These are phyloP conservation scores for Merodon equestris DNA, from an alignment of 2,888 invertebrate genomes.

Conservation along the genomic window DNA sequence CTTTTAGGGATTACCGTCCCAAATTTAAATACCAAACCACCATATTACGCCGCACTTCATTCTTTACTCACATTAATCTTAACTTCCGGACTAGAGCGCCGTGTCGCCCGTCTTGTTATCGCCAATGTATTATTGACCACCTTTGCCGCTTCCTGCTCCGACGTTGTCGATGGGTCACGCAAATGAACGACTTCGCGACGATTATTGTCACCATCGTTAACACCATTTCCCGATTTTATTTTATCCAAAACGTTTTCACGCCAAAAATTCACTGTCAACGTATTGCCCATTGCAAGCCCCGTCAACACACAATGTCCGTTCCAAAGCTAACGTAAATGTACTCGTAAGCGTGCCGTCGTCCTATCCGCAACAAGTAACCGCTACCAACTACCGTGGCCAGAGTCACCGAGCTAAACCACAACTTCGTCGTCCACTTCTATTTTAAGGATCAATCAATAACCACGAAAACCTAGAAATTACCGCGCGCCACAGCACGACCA, in stretches of 20 bases:
- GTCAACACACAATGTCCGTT: neutral
- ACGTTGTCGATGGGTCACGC: constrained; percentile 24
- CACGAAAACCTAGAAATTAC: constrained; percentile 61
- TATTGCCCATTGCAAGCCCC: constrained; percentile 57
- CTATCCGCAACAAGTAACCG: constrained; percentile 67
- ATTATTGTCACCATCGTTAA: constrained; percentile 19
- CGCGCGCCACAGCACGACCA: constrained; percentile 24
- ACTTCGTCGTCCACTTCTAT: constrained; percentile 61
- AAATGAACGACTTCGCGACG: constrained; percentile 10
- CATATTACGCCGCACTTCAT: too few relatives aligned
- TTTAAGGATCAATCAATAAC: constrained; percentile 68
- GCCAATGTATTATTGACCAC: constrained; percentile 31
- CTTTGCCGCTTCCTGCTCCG: constrained; percentile 13
- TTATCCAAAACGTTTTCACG: constrained; percentile 60
- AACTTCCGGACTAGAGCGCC: neutral
- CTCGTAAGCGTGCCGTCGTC: constrained; percentile 37
- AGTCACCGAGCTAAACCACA: constrained; percentile 50
- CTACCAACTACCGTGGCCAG: constrained; percentile 57
- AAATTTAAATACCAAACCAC: too few relatives aligned
- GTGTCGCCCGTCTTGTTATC: constrained; percentile 7
- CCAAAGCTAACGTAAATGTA: constrained; percentile 8
- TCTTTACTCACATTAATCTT: constrained; percentile 43
- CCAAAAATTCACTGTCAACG: constrained; percentile 58
- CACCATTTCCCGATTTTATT: constrained; percentile 48
- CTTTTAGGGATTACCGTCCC: neutral